A percentile compares a stretch with the other conserved stretches of the same genome.
These are phyloP conservation scores for Tyrophagus putrescentiae DNA, from an alignment of 1,140 invertebrate genomes.

Conservation along the genomic window DNA sequence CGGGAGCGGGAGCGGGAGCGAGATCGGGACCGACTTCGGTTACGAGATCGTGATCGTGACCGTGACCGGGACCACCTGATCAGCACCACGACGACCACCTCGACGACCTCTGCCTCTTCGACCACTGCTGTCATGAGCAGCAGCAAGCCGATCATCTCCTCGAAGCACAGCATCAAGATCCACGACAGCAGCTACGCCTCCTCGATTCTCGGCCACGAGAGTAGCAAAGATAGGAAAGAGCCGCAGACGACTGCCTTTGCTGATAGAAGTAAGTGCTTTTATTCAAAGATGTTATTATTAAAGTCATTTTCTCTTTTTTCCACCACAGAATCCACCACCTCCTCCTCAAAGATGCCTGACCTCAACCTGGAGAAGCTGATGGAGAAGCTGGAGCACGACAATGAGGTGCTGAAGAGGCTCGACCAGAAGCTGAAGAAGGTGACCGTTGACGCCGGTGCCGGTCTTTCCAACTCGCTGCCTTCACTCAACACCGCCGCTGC, in stretches of 20 bases:
- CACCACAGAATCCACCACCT: background rate
- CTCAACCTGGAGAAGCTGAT: conserved; percentile 76
- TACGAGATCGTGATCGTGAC: no score
- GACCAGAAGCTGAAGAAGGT: conserved; percentile 43
- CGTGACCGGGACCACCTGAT: no score
- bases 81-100: no score
- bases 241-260: no score
- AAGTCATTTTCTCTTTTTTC: background rate
- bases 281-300: no score
- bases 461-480: conserved; percentile 19
- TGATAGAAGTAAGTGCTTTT: no score
- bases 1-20: no score
- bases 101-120: no score
- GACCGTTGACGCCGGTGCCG: background rate
- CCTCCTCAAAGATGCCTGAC: conserved; percentile 27
- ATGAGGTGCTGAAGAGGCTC: conserved; percentile 67
- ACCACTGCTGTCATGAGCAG: background rate
- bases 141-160: background rate
- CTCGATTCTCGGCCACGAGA: background rate
- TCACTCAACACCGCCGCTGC: background rate
- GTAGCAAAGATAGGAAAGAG: no score
- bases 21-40: no score
- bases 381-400: conserved; percentile 80
- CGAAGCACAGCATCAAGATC: conserved; percentile 8
- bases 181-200: background rate